Evolutionary conservation across 2,888 invertebrate genomes (phyloP).

Genomic region (Aphelenchoides bicaudatus): DNA sequence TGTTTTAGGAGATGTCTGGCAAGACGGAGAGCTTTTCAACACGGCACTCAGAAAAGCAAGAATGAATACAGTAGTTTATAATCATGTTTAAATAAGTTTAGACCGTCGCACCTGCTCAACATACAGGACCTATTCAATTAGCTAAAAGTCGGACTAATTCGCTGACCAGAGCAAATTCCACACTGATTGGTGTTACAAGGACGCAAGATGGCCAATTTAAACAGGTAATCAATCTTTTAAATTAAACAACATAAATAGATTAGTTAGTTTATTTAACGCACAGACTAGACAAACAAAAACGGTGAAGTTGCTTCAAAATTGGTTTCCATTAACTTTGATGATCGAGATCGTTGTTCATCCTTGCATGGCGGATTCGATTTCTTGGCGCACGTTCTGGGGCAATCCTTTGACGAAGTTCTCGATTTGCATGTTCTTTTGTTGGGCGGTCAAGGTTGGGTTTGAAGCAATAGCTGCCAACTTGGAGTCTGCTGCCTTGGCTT

Average conservation of each 20-base stretch:
- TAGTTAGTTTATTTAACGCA: slow-evolving; percentile 2
- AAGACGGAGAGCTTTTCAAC: slow-evolving; percentile 47
- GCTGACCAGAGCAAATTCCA: slow-evolving; percentile 2
- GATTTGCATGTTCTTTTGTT: slow-evolving; percentile 50
- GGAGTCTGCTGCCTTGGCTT: slow-evolving; percentile 42
- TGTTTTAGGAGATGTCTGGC: slow-evolving; percentile 50
- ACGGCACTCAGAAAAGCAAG: slow-evolving; percentile 45
- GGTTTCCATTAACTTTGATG: too few species aligned
- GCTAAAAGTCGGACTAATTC: background rate
- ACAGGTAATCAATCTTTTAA: too few species aligned
- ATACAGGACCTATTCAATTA: background rate
- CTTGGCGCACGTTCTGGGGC: slow-evolving; percentile 43
- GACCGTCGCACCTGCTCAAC: background rate
- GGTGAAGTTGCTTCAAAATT: too few species aligned
- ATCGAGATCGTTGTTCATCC: slow-evolving; percentile 25
- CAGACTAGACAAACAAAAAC: too few species aligned
- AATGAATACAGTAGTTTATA: background rate
- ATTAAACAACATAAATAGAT: too few species aligned
- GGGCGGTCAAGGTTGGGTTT: slow-evolving; percentile 41
- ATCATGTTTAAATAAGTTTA: background rate
- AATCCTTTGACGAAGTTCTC: slow-evolving; percentile 41
- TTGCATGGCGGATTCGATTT: slow-evolving; percentile 49
- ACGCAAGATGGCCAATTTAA: slow-evolving; percentile 3
- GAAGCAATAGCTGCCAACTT: slow-evolving; percentile 50
- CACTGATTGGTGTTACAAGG: background rate